Conservation (phyloP, 2,113 vertebrate genomes). For the Phocoena sinus region DNA sequence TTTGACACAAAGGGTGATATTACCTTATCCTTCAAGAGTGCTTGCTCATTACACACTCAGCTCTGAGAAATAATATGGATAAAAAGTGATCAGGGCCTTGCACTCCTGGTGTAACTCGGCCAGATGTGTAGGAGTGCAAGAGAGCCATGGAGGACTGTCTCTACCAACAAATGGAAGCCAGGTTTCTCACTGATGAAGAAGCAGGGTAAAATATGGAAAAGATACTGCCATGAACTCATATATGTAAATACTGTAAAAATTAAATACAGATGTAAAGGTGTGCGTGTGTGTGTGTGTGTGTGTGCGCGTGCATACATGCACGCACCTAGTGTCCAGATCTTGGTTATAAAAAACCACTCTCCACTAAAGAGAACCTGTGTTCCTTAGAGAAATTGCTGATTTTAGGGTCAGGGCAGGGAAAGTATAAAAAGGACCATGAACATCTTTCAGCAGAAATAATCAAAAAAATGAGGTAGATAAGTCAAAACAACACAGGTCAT, state of each 20-base stretch:
- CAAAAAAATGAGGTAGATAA: not conserved
- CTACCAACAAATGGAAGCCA: not conserved
- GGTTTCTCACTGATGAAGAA: not conserved
- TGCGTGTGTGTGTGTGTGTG: not conserved
- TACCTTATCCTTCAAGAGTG: not conserved
- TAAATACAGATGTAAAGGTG: not conserved
- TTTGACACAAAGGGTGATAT: not conserved
- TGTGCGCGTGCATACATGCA: too few species aligned
- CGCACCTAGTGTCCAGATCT: not conserved
- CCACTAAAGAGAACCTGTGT: not conserved
- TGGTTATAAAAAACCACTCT: not conserved
- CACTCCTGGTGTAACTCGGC: not conserved
- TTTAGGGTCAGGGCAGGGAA: not conserved
- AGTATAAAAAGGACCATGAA: not conserved
- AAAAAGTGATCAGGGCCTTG: not conserved
- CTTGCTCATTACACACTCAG: not conserved
- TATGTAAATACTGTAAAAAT: not conserved
- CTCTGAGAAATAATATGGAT: not conserved
- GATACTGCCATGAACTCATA: not conserved
- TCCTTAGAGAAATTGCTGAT: not conserved
- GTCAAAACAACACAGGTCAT: not conserved
- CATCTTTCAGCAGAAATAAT: not conserved
- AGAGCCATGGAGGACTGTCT: not conserved
- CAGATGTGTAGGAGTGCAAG: not conserved
- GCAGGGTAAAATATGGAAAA: not conserved